Evolutionary conservation across 2,797 vertebrate genomes (phyloP).

Genomic region (Sorex maritimensis): DNA sequence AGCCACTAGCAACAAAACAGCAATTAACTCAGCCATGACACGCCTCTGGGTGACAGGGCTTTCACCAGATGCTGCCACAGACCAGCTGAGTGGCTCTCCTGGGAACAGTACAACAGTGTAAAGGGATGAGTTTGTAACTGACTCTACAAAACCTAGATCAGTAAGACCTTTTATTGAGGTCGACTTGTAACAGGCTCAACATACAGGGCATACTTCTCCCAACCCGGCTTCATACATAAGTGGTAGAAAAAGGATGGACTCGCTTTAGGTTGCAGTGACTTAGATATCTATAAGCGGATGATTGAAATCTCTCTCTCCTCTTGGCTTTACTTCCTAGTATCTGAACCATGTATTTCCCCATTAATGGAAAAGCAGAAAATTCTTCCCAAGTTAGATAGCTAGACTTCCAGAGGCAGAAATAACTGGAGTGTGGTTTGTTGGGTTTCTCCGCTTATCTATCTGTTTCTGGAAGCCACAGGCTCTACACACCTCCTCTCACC

Average conservation of each 20-base stretch:
- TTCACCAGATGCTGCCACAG: background rate
- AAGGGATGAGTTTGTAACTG: no score
- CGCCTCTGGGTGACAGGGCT: fast-evolving
- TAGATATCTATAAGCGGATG: background rate
- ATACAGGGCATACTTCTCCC: no score
- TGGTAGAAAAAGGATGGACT: no score
- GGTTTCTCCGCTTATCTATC: background rate
- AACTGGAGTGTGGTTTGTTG: background rate
- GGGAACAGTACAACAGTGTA: background rate
- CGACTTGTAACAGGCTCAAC: background rate
- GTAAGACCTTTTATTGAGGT: background rate
- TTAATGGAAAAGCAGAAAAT: background rate
- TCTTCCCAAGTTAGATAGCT: background rate
- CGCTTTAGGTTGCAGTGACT: background rate
- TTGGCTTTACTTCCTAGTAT: background rate
- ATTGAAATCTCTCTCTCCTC: background rate
- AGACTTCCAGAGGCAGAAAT: background rate
- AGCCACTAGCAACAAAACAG: fast-evolving
- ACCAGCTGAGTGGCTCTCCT: background rate
- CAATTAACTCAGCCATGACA: background rate
- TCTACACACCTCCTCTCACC: background rate
- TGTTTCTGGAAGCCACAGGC: background rate
- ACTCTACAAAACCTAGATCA: background rate
- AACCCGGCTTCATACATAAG: no score
- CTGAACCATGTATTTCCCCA: background rate